Base-by-base conservation (phyloP, 2,888 invertebrate species). In the Patella pellucida region DNA sequence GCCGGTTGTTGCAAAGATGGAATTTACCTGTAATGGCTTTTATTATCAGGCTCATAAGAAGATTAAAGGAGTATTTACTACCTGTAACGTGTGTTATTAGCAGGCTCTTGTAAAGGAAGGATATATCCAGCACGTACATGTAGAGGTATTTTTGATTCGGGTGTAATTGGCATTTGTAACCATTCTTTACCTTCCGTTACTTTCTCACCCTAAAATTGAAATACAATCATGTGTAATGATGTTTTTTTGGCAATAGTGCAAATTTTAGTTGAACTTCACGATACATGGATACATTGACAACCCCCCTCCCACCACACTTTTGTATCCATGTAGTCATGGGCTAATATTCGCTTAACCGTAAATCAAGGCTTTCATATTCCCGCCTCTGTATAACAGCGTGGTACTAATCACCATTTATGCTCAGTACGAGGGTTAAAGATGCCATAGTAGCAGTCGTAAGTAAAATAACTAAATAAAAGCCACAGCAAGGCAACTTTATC, bases 81-180 rank as follows among this genome's bases (percentile, higher is more conserved):
- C 86, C 87, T 87, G 77, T 79, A 82, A n/a, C 79, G 78, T 27
- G 87, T 88, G 41, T 84, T 85, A 71, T 82, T 85, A 19, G 86
- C 85, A 3, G 85, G 83, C 19, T 75, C 95, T 93, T 54, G 92
- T 89, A 85, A 78, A 2, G 87, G 87, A n/a, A 89, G 54, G 69
- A 89, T 85, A 76, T 84, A 77, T 12, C 88, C 88, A 23, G 86
- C 89, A 73, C 86, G 76, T 3, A 88, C 77, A 76, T 87, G 86
- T 5, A 89, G 78, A 16, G 84, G 85, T 23, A 87, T 87, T 23
- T 74, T 73, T 27, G 81, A 76, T 16, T 82, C 77, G 12, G 79
- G 74, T 3, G 62, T 5, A 9, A 85, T 76, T 50, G 78, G 67
- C 54, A 79, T n/a, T n/a, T 67, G 16, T 31, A 76, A 62, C 52